These are phyloP conservation scores for Narcine bancroftii DNA, from an alignment of 2,113 vertebrate species.

Conservation along the genomic window DNA sequence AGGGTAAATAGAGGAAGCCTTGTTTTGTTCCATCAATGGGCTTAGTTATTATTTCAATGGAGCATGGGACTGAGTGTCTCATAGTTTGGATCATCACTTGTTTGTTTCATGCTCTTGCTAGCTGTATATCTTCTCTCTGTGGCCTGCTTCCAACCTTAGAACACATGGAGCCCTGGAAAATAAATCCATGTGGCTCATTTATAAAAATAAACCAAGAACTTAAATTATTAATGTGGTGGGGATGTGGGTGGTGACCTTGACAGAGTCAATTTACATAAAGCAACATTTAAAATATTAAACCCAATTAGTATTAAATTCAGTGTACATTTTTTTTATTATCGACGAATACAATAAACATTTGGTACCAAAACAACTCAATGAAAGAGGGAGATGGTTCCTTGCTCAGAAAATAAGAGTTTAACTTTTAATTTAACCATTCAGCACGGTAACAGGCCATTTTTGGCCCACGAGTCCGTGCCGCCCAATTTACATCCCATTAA, in stretches of 20 bases:
- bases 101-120: neutral
- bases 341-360: neutral
- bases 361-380: neutral
- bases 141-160: neutral
- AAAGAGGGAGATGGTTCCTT: neutral
- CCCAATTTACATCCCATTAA: too few relatives aligned
- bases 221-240: neutral
- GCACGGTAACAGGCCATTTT: too few relatives aligned
- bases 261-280: neutral
- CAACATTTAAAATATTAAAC: neutral
- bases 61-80: neutral
- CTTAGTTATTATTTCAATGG: neutral
- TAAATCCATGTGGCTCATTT: neutral
- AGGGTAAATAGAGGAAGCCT: neutral
- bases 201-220: neutral
- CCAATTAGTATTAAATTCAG: neutral
- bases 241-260: neutral
- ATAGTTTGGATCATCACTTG: neutral
- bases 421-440: too few relatives aligned
- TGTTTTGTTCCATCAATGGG: neutral
- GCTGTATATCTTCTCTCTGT: neutral
- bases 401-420: neutral
- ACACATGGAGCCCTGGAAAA: neutral
- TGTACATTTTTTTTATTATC: neutral
- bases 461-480: too few relatives aligned